Base-by-base conservation (phyloP, 2,113 vertebrate species). In the Hystrix cristata region DNA sequence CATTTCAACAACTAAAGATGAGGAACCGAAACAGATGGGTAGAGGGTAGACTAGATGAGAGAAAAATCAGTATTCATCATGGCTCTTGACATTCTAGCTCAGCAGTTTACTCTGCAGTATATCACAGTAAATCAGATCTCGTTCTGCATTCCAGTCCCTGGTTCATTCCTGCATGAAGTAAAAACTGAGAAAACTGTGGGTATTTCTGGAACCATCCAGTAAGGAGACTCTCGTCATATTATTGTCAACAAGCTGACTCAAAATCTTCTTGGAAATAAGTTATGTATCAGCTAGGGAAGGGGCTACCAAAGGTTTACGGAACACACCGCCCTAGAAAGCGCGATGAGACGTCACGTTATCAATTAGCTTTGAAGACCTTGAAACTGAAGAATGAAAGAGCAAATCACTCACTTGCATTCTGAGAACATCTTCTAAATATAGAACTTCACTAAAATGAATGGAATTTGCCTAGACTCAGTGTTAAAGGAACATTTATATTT, bases 1-100 rank as follows among this genome's bases (percentile, higher is more conserved):
- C 74, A 92, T 93, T 98, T 98, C 95, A 97, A 87, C 97, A 98
- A 97, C 90, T 88, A 84, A 97, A 98, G 94, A 97, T 89, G 60
- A 95, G 82, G 95, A 98, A 97, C 82, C 89, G 97, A 98, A 98
- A 95, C 38, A 72, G 92, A 91, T 94, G 92, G 87, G 90, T 4
- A 96, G 53, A 60, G 87, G 48, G 62, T 96, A 97, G 93, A 96
- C 94, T 95, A 98, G 98, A 97, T 97, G 95, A 79, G 88, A 34
- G 90, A 97, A 98, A 98, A 98, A 97, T 87, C 92, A 97, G 86
- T 95, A 97, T 96, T 87, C 87, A 86, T 83, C 85, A 80, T 90
- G 59, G 62, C 95, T 95, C 85, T 88, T 95, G 92, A 87, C 93
- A 96, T 80, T 95, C 69, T 94, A 85, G 53, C 53, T 96, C 96